Evolutionary conservation across 2,797 vertebrate species (phyloP).

Genomic region (Chelon auratus): DNA sequence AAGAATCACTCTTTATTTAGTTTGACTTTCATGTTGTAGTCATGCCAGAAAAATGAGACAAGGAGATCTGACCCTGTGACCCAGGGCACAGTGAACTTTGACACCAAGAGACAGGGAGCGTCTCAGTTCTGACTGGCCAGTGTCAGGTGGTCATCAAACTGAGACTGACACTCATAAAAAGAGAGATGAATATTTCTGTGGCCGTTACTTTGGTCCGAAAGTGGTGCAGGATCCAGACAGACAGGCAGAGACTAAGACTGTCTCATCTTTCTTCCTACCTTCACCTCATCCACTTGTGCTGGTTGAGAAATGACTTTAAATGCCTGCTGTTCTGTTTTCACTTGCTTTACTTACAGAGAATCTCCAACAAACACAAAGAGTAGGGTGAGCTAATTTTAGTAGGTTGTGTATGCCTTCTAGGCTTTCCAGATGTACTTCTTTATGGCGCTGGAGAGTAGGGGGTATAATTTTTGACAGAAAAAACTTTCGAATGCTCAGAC

Average conservation of each 20-base stretch:
- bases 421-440: neutral
- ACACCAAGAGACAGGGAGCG: neutral
- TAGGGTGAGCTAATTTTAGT: neutral
- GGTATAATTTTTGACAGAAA: neutral
- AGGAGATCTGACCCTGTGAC: constrained; percentile 1
- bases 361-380: neutral
- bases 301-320: too few relatives aligned
- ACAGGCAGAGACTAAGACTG: neutral
- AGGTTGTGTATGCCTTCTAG: neutral
- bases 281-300: too few relatives aligned
- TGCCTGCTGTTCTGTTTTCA: neutral
- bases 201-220: neutral
- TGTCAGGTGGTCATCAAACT: constrained; percentile 11
- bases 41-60: constrained; percentile 7
- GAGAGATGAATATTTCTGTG: neutral
- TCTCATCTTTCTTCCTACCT: neutral
- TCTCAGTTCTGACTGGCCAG: constrained; percentile 20
- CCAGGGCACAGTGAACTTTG: constrained; percentile 13
- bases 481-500: neutral
- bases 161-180: neutral
- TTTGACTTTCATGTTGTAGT: neutral
- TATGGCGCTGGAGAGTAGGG: neutral
- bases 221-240: neutral
- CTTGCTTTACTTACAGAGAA: neutral
- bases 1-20: neutral